A percentile compares a stretch with the other conserved stretches of the same genome.
Conservation (phyloP, 2,888 invertebrate species). For the Heliconius ismenius region DNA sequence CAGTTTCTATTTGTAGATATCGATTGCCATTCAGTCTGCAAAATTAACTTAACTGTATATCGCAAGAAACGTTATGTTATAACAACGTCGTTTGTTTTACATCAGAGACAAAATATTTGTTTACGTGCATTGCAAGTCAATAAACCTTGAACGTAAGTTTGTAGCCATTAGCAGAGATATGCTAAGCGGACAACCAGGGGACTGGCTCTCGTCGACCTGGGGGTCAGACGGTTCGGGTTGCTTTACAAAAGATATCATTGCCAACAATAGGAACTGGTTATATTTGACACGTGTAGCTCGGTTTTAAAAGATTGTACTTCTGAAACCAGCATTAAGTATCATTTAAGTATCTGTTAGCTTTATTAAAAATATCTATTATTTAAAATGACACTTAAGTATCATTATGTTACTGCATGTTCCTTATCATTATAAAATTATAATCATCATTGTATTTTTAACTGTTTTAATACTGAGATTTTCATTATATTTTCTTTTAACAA, state of each 20-base stretch:
- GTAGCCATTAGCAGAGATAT: conserved; percentile 35
- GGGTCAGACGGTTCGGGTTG: conserved; percentile 30
- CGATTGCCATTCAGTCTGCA: background rate
- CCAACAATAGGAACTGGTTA: conserved; percentile 26
- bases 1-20: background rate
- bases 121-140: conserved; percentile 30
- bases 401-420: background rate
- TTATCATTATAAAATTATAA: background rate
- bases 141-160: conserved; percentile 36
- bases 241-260: conserved; percentile 29
- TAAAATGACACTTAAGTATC: background rate
- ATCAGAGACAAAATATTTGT: conserved; percentile 16
- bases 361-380: background rate
- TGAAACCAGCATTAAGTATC: background rate
- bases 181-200: conserved; percentile 32
- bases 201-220: conserved; percentile 27
- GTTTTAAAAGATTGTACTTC: background rate
- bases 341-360: background rate
- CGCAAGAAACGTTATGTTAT: conserved; percentile 3
- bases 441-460: background rate
- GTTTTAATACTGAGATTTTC: background rate
- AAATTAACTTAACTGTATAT: conserved; percentile 3
- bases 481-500: background rate
- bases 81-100: conserved; percentile 10
- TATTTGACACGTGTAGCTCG: background rate